Percentiles rank a stretch among this genome's conserved stretches.
Evolutionary conservation across 2,888 invertebrate species (phyloP).

Genomic region (Nymphalis urticae): DNA sequence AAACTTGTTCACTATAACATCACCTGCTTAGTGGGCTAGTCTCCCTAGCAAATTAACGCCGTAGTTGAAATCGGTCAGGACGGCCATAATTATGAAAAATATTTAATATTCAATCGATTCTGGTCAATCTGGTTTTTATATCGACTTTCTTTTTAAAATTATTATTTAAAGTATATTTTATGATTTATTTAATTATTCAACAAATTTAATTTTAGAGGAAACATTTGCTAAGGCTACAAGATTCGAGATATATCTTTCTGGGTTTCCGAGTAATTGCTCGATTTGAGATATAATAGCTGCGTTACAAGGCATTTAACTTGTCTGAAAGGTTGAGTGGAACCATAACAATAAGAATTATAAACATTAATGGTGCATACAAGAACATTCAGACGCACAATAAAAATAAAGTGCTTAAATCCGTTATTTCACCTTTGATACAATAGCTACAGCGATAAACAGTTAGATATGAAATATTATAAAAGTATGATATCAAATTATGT

Average conservation of each 20-base stretch:
- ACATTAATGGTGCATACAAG: background rate
- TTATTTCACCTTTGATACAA: background rate
- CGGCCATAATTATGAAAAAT: no score
- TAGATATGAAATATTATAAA: no score
- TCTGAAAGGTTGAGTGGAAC: constrained; percentile 1
- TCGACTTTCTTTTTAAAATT: no score
- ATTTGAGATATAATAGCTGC: constrained; percentile 12
- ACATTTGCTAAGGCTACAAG: background rate
- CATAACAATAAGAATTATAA: constrained; percentile 6
- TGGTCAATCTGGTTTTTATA: no score
- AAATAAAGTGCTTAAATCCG: background rate
- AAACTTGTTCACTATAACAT: no score
- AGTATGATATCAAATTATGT: no score
- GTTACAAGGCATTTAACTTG: constrained; percentile 14
- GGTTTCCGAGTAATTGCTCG: constrained; percentile 10
- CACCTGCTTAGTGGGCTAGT: no score
- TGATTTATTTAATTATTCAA: background rate
- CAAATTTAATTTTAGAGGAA: background rate
- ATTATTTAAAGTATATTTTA: no score
- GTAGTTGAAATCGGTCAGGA: no score
- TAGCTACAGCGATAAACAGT: no score
- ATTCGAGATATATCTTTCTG: constrained; percentile 6
- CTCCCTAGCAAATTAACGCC: no score
- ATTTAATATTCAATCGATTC: no score
- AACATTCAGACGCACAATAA: background rate